Conservation (phyloP, 2,797 vertebrate genomes). For the Acrossocheilus fasciatus region DNA sequence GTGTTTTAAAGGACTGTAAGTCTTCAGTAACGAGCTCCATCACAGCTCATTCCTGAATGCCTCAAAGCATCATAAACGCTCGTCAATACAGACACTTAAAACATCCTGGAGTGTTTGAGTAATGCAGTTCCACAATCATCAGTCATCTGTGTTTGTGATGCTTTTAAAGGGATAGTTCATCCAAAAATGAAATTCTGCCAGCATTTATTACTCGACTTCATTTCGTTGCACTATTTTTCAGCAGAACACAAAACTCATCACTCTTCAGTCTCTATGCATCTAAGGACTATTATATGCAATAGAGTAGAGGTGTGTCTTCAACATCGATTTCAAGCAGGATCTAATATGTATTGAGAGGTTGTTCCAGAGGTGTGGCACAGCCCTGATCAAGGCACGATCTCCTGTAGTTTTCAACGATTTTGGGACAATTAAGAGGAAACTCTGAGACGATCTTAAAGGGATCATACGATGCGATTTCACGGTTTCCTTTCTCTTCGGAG, state of each 20-base stretch:
- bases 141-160: not conserved
- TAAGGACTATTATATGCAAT: no score
- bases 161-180: not conserved
- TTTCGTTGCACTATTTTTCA: not conserved
- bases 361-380: no score
- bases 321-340: no score
- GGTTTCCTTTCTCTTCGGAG: no score
- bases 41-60: not conserved
- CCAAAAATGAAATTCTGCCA: not conserved
- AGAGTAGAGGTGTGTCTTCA: no score
- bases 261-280: no score
- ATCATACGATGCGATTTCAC: no score
- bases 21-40: constrained; percentile 2
- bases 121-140: not conserved
- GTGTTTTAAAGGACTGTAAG: not conserved
- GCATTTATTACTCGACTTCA: not conserved
- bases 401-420: no score
- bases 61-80: not conserved
- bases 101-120: not conserved
- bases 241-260: not conserved
- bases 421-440: no score
- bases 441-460: no score
- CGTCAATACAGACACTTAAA: constrained; percentile 12
- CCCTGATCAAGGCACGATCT: no score
- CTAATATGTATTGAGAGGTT: no score